Evolutionary conservation across 2,113 vertebrate genomes (phyloP).

Genomic region (Macrotus californicus): DNA sequence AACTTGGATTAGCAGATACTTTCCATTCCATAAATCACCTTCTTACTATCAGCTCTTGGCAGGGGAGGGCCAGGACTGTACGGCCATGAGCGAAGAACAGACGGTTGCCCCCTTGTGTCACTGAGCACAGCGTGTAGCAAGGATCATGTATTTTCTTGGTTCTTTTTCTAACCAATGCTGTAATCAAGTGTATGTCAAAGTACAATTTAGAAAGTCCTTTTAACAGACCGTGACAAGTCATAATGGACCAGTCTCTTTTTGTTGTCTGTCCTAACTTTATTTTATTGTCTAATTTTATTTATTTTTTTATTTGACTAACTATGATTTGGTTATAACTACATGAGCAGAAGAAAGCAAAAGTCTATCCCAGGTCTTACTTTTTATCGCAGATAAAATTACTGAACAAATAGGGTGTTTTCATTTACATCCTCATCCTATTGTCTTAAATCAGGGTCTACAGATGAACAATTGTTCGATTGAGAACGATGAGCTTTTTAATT

Average conservation of each 20-base stretch:
- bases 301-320: background rate
- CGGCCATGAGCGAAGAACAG: background rate
- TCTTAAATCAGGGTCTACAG: background rate
- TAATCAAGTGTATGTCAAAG: background rate
- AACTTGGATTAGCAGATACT: background rate
- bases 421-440: background rate
- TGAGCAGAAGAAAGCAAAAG: background rate
- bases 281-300: background rate
- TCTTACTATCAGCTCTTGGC: background rate
- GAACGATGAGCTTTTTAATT: background rate
- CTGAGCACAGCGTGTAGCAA: background rate
- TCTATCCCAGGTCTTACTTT: background rate
- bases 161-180: background rate
- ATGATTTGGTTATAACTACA: background rate
- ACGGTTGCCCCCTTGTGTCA: background rate
- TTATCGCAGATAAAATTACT: background rate
- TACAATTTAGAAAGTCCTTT: background rate
- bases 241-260: background rate
- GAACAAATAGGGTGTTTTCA: background rate
- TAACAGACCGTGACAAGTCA: background rate
- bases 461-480: background rate
- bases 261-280: background rate
- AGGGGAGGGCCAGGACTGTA: background rate
- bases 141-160: background rate
- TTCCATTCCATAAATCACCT: background rate